Percentiles rank a stretch among this genome's conserved stretches.
phyloP scores from a whole-genome alignment of 2,113 vertebrate species.

The Cathartes aura region DNA sequence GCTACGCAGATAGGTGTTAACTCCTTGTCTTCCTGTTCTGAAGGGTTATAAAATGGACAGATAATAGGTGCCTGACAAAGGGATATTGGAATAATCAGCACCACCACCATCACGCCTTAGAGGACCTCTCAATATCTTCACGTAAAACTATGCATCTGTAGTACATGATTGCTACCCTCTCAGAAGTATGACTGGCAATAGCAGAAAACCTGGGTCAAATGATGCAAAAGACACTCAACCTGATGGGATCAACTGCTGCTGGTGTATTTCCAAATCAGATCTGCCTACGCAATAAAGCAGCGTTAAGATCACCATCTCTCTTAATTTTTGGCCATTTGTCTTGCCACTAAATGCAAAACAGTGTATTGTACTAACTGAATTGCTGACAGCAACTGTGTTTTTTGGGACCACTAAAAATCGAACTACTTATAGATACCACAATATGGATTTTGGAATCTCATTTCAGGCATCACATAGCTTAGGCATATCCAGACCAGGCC shows the following conservation, averaged over 20 bases:
- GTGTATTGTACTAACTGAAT: background rate
- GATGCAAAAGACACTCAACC: background rate
- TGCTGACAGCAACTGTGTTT: background rate
- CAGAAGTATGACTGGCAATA: background rate
- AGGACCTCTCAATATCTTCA: background rate
- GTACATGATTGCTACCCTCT: background rate
- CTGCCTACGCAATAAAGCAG: background rate
- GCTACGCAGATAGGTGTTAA: background rate
- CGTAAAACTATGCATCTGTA: fast-evolving
- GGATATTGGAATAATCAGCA: background rate
- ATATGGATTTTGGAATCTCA: background rate
- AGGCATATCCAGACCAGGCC: background rate
- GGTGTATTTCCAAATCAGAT: background rate
- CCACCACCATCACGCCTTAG: background rate
- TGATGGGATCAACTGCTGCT: background rate
- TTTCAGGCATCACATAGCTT: background rate
- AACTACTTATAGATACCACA: background rate
- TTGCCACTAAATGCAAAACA: background rate
- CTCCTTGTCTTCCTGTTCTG: background rate
- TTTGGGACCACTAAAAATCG: background rate
- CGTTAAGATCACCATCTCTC: background rate
- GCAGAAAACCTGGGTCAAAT: background rate
- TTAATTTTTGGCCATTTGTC: background rate
- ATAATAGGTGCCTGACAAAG: background rate
- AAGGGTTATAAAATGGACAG: background rate